Evolutionary conservation across 2,113 vertebrate species (phyloP).

Genomic region (Gadus macrocephalus): DNA sequence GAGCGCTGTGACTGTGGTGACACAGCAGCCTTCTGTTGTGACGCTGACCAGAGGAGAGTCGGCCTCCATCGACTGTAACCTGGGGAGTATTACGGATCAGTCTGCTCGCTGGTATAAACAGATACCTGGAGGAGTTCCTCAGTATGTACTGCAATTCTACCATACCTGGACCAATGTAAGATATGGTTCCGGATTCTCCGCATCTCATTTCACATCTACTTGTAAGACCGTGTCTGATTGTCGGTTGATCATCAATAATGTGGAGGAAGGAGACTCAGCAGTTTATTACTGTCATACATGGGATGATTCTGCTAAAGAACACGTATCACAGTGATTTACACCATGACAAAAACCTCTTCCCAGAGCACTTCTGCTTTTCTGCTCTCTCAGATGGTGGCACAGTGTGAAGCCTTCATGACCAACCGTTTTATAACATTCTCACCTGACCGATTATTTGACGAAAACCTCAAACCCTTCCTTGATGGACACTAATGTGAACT

Average conservation of each 20-base stretch:
- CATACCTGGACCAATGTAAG: accelerated
- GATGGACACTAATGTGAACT: too few species aligned
- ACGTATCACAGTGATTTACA: conserved; percentile 50
- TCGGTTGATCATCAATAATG: conserved; percentile 49
- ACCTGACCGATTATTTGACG: neutral
- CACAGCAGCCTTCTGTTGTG: conserved; percentile 40
- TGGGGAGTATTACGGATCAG: too few species aligned
- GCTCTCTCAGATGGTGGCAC: neutral
- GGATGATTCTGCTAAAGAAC: accelerated
- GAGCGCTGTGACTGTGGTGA: conserved; percentile 34
- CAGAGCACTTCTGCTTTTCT: conserved; percentile 20
- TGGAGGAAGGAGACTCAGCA: conserved; percentile 54
- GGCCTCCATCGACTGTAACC: conserved; percentile 41
- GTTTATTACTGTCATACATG: conserved; percentile 49
- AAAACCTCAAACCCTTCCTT: too few species aligned
- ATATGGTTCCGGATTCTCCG: conserved; percentile 51
- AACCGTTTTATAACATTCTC: neutral
- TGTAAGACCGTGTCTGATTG: conserved; percentile 37
- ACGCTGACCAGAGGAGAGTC: conserved; percentile 32
- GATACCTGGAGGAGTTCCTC: conserved; percentile 40
- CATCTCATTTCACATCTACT: conserved; percentile 46
- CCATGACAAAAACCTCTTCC: conserved; percentile 53
- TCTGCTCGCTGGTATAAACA: conserved; percentile 47
- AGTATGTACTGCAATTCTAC: neutral
- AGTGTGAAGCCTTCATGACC: neutral